Evolutionary conservation across 2,113 vertebrate genomes (phyloP), one percentile per base, ranked within the genome.

Genomic region (Accipiter cooperii): DNA sequence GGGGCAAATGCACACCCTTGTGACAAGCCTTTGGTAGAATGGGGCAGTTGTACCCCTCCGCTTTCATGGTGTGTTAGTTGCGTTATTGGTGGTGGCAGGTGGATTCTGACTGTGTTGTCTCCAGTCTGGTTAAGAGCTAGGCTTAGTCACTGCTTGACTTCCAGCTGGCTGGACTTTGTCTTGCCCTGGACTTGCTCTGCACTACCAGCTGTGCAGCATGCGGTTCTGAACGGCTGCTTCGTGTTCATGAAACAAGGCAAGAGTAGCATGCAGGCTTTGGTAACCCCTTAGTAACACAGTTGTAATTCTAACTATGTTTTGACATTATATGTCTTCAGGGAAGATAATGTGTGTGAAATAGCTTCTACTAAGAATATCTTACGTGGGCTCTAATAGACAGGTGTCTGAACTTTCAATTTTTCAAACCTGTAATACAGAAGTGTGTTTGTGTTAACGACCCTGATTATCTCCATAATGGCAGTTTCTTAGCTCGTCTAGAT

Each of bases 141-240:
- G 5, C n/a, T 52, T 66, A 29, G 28, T n/a, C 22, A 6, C 33
- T 63, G 33, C 84, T 78, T 74, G 33, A 11, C 34, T 89, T 36
- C 10, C 44, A 47, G 46, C 60, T 65, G 69, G 54, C 34, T 66
- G 64, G 36, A 9, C 28, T 83, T 65, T 6, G 17, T 52, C 36
- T 76, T 87, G 63, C 28, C 24, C 26, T 38, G 71, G 24, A 12
- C 49, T 92, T 80, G 63, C 49, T 87, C 33, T 12, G 6, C 2
- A 1, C 13, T 47, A 13, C 33, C 20, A 31, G 11, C 38, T 52
- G 20, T 46, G 86, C 0, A 1, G 38, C 60, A 24, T 1, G 0
- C 0, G 0, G 38, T 52, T 70, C 40, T 73, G 46, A 66, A 51
- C 0, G 1, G 49, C 49, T 0, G 0, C 69, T 68, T 51, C 1